These are phyloP conservation scores for Pangasius djambal DNA, from an alignment of 2,797 vertebrate genomes.

Conservation along the genomic window DNA sequence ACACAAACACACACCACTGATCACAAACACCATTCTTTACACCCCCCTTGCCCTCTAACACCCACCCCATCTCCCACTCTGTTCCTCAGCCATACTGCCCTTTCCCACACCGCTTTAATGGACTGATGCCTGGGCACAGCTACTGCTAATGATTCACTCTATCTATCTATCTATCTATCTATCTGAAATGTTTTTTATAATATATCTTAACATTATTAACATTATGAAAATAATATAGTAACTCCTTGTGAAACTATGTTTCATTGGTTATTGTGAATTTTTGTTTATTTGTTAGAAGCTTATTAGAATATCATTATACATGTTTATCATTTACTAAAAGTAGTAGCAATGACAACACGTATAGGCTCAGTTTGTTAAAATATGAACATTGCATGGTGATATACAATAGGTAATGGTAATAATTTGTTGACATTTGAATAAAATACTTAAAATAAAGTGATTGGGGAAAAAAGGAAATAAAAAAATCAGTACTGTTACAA, in stretches of 20 bases:
- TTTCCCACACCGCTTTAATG: conserved; percentile 61
- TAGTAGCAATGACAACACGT: not conserved
- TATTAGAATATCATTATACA: not conserved
- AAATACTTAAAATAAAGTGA: not conserved
- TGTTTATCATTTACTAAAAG: not conserved
- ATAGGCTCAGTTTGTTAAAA: not conserved
- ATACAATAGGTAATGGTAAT: not conserved
- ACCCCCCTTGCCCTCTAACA: conserved; percentile 57
- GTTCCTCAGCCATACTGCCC: conserved; percentile 60
- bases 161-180: conserved; percentile 9
- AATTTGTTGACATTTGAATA: not conserved
- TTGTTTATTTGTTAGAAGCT: not conserved
- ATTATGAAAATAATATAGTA: not conserved
- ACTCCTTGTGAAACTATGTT: not conserved
- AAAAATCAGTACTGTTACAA: not conserved
- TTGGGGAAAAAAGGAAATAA: too few species aligned
- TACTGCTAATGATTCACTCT: conserved; percentile 9
- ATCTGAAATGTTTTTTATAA: not conserved
- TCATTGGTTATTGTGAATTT: not conserved
- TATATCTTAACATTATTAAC: not conserved
- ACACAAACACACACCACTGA: conserved; percentile 59
- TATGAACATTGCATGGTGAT: not conserved
- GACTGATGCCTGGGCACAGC: conserved; percentile 42
- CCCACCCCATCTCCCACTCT: conserved; percentile 67
- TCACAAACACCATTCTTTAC: conserved; percentile 66